A percentile compares a stretch with the other conserved stretches of the same genome.
Evolutionary conservation across 2,113 vertebrate species (phyloP).

Genomic region (Promerops cafer): DNA sequence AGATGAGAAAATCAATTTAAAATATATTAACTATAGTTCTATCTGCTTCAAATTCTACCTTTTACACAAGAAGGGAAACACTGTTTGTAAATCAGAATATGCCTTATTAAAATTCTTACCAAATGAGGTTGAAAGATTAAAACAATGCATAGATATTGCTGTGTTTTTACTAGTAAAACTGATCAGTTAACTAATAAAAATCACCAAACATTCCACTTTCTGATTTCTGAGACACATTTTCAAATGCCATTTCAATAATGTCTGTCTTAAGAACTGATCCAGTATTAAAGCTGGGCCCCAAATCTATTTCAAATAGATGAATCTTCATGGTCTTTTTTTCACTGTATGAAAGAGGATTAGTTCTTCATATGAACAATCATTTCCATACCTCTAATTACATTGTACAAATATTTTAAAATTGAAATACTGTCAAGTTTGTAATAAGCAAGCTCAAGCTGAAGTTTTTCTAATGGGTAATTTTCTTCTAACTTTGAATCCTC

Average conservation of each 20-base stretch:
- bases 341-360: neutral
- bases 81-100: neutral
- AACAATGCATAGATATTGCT: neutral
- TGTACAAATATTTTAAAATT: constrained; percentile 2
- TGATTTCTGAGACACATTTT: neutral
- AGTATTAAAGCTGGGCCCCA: neutral
- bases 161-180: neutral
- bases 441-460: neutral
- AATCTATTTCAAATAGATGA: neutral
- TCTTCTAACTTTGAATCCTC: constrained; percentile 33
- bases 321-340: neutral
- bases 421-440: neutral
- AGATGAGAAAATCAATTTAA: constrained; percentile 9
- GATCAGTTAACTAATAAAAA: neutral
- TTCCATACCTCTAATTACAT: neutral
- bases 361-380: neutral
- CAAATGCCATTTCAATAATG: neutral
- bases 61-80: neutral
- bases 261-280: neutral
- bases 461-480: constrained; percentile 13
- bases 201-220: neutral
- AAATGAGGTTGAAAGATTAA: neutral
- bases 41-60: neutral
- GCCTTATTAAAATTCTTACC: neutral
- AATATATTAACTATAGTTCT: neutral